Conservation (phyloP, 2,797 vertebrate species). For the Gephyroberyx darwinii region DNA sequence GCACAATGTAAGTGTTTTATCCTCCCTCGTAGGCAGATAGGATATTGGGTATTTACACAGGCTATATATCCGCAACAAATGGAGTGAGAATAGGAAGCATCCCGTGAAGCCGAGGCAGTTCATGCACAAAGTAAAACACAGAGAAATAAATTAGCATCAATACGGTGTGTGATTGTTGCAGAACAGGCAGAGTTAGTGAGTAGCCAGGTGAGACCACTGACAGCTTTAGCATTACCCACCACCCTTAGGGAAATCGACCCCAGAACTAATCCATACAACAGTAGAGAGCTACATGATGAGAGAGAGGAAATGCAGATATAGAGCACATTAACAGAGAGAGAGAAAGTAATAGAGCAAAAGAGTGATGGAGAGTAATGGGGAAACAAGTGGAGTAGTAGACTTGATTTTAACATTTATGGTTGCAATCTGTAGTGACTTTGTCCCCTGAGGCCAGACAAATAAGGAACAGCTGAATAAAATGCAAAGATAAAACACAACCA, state of each 20-base stretch:
- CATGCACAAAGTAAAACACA: slow-evolving; percentile 27
- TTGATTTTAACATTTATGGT: slow-evolving; percentile 40
- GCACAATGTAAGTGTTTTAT: slow-evolving; percentile 45
- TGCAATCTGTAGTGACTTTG: slow-evolving; percentile 34
- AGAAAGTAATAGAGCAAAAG: slow-evolving; percentile 1
- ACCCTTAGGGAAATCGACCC: slow-evolving; percentile 58
- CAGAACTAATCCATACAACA: slow-evolving; percentile 61
- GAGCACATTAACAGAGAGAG: slow-evolving; percentile 35
- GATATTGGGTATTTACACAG: slow-evolving; percentile 48
- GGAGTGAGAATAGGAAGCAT: slow-evolving; percentile 36
- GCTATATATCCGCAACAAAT: slow-evolving; percentile 38
- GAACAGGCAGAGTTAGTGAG: slow-evolving; percentile 38
- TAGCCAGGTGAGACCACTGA: slow-evolving; percentile 49
- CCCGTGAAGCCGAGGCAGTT: slow-evolving; percentile 25
- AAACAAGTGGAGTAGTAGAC: slow-evolving; percentile 38
- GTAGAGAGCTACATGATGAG: slow-evolving; percentile 25
- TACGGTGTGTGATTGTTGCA: slow-evolving; percentile 54
- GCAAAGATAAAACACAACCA: slow-evolving; percentile 34
- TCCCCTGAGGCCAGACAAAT: slow-evolving; percentile 23
- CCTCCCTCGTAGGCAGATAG: slow-evolving; percentile 36
- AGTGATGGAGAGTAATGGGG: slow-evolving; percentile 35
- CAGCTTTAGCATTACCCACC: slow-evolving; percentile 50
- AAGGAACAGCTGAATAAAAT: slow-evolving; percentile 18
- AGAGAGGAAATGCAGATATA: slow-evolving; percentile 39
- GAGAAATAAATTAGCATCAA: slow-evolving; percentile 63